These are phyloP conservation scores for Scytalopus superciliaris DNA, from an alignment of 2,113 vertebrate species.

Conservation along the genomic window DNA sequence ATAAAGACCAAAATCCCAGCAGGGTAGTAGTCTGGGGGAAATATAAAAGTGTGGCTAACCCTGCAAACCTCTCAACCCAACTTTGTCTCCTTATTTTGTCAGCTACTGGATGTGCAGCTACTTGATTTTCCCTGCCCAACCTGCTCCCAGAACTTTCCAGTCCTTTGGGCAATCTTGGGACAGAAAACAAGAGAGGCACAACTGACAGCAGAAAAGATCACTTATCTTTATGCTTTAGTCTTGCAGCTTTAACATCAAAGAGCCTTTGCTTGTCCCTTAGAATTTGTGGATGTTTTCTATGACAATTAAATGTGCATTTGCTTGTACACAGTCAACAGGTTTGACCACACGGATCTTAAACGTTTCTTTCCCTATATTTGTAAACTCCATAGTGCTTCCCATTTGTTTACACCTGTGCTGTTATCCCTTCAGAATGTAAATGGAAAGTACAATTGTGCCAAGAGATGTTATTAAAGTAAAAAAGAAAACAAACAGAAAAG, in stretches of 20 bases:
- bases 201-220: not conserved
- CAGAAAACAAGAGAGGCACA: not conserved
- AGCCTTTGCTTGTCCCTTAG: not conserved
- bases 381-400: not conserved
- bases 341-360: not conserved
- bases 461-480: not conserved
- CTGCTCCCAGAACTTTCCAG: not conserved
- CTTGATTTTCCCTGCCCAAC: not conserved
- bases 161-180: not conserved
- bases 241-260: not conserved
- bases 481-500: not conserved
- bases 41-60: not conserved
- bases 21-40: not conserved
- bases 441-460: not conserved
- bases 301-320: not conserved
- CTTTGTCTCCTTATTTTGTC: not conserved
- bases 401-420: not conserved
- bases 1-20: not conserved
- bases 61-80: not conserved
- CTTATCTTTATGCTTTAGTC: not conserved
- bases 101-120: not conserved
- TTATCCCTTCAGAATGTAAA: not conserved
- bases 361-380: not conserved
- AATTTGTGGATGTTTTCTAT: not conserved
- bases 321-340: not conserved